Conservation (phyloP, 2,797 vertebrate species). For the Chelon auratus region DNA sequence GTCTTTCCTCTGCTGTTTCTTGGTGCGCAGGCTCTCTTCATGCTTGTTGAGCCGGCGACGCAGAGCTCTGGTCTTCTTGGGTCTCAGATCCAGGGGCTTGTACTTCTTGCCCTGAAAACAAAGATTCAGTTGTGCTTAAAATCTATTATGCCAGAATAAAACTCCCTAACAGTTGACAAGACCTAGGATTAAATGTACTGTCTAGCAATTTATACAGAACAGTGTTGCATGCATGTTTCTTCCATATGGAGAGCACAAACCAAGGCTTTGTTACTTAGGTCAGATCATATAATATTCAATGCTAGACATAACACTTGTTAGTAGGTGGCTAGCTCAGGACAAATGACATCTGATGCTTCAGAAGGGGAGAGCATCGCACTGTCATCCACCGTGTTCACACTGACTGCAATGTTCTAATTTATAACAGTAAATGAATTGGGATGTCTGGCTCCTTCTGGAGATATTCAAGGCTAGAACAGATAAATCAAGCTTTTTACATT, state of each 20-base stretch:
- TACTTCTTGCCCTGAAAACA: conserved; percentile 94
- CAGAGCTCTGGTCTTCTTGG: conserved; percentile 97
- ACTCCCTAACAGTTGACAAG: neutral
- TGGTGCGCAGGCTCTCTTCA: conserved; percentile 92
- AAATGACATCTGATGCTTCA: neutral
- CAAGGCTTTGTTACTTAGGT: neutral
- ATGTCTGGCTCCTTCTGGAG: neutral
- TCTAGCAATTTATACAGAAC: neutral
- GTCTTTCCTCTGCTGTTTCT: conserved; percentile 95
- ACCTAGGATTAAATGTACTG: neutral
- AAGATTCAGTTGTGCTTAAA: conserved; percentile 6
- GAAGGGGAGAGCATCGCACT: neutral
- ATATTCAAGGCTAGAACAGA: too few species aligned
- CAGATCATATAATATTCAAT: neutral
- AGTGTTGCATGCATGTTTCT: neutral
- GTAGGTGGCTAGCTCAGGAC: neutral
- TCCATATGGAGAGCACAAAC: neutral
- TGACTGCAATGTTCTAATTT: neutral
- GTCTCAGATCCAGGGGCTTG: conserved; percentile 97
- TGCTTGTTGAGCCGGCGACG: conserved; percentile 94
- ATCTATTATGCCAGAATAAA: neutral
- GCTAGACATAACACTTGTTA: neutral
- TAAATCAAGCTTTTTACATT: neutral
- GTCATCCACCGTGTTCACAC: conserved; percentile 1
- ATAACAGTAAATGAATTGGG: neutral